Evolutionary conservation across 2,113 vertebrate genomes (phyloP).

Genomic region (Felis catus): DNA sequence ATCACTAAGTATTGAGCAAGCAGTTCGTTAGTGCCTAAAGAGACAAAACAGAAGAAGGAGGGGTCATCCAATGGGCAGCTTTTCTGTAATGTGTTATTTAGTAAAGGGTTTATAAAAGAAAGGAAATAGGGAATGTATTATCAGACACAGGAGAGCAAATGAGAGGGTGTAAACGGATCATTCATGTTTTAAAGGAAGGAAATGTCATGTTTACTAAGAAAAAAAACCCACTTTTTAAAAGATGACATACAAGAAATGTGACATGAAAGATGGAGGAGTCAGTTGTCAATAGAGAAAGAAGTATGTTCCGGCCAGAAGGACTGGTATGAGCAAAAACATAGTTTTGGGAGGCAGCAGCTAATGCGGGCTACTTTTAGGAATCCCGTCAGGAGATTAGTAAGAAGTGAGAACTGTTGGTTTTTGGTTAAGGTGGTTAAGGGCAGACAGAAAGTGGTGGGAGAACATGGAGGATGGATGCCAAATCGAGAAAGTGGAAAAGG

Average conservation of each 20-base stretch:
- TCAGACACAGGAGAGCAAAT: not conserved
- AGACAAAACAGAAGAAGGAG: not conserved
- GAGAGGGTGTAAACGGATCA: not conserved
- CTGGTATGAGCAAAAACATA: accelerated
- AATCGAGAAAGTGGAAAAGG: not conserved
- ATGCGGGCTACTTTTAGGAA: not conserved
- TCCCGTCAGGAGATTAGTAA: not conserved
- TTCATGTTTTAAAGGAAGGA: not conserved
- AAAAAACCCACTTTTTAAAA: not conserved
- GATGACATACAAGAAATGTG: not conserved
- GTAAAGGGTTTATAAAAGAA: not conserved
- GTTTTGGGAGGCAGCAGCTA: not conserved
- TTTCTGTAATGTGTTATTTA: not conserved
- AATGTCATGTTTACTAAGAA: not conserved
- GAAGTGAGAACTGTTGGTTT: not conserved
- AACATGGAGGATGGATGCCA: not conserved
- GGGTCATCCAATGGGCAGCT: not conserved
- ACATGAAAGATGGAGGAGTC: not conserved
- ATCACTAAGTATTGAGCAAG: not conserved
- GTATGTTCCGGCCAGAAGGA: not conserved
- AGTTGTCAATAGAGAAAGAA: not conserved
- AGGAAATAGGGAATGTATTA: not conserved
- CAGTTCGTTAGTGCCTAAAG: not conserved
- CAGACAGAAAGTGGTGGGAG: not conserved
- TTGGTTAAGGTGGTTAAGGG: not conserved